Percentiles rank a stretch among this genome's conserved stretches.
Conservation (phyloP, 92 coral and sea anemone genomes). For the Umimayanthus kanabou region DNA sequence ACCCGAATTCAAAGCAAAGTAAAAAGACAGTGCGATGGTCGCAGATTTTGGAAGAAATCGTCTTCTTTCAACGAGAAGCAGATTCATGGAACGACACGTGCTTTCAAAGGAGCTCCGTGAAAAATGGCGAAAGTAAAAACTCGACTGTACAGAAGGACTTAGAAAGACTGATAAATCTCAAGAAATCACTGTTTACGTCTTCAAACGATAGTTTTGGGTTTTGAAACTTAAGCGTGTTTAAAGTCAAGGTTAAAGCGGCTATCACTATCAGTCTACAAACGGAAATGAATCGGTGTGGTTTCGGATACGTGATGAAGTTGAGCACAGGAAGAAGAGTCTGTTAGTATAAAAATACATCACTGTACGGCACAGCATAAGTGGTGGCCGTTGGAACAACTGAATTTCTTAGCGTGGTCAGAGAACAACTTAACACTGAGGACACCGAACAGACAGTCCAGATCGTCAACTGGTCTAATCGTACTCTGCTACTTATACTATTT, state of each 20-base stretch:
- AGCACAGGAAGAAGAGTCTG: neutral
- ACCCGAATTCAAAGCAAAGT: neutral
- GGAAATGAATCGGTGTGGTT: neutral
- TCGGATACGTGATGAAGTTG: neutral
- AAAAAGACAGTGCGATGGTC: constrained; percentile 25
- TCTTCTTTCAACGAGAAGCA: constrained; percentile 13
- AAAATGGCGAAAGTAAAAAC: neutral
- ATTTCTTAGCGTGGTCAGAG: neutral
- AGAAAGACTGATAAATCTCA: neutral
- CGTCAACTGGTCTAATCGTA: neutral
- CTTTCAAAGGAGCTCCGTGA: neutral
- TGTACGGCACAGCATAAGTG: neutral
- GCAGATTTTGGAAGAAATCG: neutral
- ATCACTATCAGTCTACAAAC: no score
- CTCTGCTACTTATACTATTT: no score
- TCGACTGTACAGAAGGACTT: constrained; percentile 3
- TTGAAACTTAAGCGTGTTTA: neutral
- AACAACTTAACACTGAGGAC: neutral
- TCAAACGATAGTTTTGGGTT: constrained; percentile 4
- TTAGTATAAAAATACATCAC: no score
- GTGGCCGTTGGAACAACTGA: neutral
- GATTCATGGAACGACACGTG: neutral
- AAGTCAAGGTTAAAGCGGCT: no score
- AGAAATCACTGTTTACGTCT: constrained; percentile 12
- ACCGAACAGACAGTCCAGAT: no score